These are phyloP conservation scores for Thera britannica DNA, from an alignment of 2,888 invertebrate species.

Conservation along the genomic window DNA sequence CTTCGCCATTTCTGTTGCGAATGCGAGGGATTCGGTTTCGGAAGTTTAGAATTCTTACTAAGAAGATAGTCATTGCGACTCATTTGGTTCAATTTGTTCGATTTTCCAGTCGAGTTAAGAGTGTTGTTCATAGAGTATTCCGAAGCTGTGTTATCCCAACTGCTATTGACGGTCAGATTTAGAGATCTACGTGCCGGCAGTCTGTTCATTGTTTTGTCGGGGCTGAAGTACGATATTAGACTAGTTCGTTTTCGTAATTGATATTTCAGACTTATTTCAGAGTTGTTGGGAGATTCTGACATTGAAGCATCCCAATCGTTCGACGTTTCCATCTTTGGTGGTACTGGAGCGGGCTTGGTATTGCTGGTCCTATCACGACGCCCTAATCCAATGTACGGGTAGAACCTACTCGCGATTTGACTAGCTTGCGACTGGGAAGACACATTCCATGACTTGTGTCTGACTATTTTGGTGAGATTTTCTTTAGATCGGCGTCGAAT, in stretches of 20 bases:
- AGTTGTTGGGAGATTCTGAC: conserved; percentile 64
- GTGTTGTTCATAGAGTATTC: conserved; percentile 66
- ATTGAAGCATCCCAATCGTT: conserved; percentile 65
- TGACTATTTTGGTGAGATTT: conserved; percentile 79
- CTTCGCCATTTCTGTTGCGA: conserved; percentile 81
- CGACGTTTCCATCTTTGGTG: conserved; percentile 51
- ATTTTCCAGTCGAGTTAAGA: conserved; percentile 58
- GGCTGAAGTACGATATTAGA: conserved; percentile 63
- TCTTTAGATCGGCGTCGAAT: conserved; percentile 90
- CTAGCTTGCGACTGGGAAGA: conserved; percentile 72
- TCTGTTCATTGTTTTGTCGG: conserved; percentile 66
- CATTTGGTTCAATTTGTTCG: conserved; percentile 54
- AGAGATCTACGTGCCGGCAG: conserved; percentile 69
- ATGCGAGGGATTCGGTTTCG: conserved; percentile 58
- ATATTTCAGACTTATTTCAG: conserved; percentile 66
- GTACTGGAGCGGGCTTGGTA: conserved; percentile 59
- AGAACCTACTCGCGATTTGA: conserved; percentile 74
- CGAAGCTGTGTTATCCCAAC: conserved; percentile 62
- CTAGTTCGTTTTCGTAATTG: conserved; percentile 67
- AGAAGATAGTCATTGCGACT: conserved; percentile 61
- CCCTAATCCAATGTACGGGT: conserved; percentile 82
- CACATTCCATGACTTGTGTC: conserved; percentile 88
- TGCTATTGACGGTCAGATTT: conserved; percentile 62
- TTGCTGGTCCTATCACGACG: conserved; percentile 72
- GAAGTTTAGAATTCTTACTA: conserved; percentile 49